phyloP scores from a whole-genome alignment of 2,797 vertebrate genomes.

The Sphaeramia orbicularis region DNA sequence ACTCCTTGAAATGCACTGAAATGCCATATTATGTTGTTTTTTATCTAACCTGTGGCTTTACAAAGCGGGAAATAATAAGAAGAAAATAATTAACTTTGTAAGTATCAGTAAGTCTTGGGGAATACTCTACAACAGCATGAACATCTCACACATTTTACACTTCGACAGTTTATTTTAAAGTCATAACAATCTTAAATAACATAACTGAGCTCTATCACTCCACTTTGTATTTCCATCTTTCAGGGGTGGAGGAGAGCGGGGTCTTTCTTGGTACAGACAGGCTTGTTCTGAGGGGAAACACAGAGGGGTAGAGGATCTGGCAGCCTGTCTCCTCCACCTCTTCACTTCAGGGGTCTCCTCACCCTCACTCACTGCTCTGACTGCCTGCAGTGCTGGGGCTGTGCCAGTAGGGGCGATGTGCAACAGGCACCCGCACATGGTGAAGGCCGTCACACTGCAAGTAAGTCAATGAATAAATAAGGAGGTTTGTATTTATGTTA shows the following conservation, averaged over 20 bases:
- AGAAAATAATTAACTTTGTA: too few species aligned
- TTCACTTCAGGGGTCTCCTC: constrained; percentile 88
- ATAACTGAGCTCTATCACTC: constrained; percentile 3
- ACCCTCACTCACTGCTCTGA: constrained; percentile 85
- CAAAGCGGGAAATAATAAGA: too few species aligned
- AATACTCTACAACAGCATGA: too few species aligned
- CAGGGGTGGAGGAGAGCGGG: constrained; percentile 92
- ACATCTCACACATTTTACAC: too few species aligned
- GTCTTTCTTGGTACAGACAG: constrained; percentile 91
- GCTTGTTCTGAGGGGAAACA: constrained; percentile 88
- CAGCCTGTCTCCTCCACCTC: constrained; percentile 89
- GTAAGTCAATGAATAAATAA: constrained; percentile 74
- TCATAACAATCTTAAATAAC: too few species aligned
- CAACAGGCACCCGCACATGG: constrained; percentile 88
- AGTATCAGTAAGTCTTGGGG: too few species aligned
- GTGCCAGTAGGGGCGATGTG: constrained; percentile 93
- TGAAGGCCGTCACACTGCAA: constrained; percentile 89
- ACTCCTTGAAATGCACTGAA: too few species aligned
- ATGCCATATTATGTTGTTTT: too few species aligned
- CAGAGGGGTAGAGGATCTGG: constrained; percentile 91
- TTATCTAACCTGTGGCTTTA: too few species aligned
- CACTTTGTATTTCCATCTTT: constrained; percentile 8
- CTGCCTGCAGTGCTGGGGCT: constrained; percentile 93
- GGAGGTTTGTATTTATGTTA: not conserved
- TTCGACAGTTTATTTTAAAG: too few species aligned